Percentiles rank a stretch among this genome's conserved stretches.
Conservation (phyloP, 2,888 invertebrate species). For the Diaphora mendica region DNA sequence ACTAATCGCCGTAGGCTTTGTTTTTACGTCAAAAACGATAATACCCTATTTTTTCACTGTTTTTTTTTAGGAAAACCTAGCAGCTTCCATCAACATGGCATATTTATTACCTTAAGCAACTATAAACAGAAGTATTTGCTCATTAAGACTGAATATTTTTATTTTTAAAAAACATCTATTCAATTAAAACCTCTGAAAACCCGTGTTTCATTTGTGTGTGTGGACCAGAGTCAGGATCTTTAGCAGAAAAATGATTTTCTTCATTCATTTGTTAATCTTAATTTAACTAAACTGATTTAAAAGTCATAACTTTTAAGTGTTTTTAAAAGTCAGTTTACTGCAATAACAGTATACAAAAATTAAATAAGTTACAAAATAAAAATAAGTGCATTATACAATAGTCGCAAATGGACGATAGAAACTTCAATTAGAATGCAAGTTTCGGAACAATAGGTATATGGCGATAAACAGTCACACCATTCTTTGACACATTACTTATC, state of each 20-base stretch:
- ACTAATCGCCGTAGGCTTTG: background rate
- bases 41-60: background rate
- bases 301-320: too few species aligned
- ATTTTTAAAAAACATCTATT: too few species aligned
- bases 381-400: background rate
- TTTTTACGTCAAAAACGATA: background rate
- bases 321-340: too few species aligned
- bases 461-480: background rate
- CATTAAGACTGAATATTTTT: too few species aligned
- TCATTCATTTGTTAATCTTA: too few species aligned
- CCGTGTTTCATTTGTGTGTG: too few species aligned
- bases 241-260: too few species aligned
- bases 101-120: background rate
- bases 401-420: background rate
- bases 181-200: too few species aligned
- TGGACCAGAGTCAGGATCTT: too few species aligned
- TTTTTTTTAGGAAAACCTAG: background rate
- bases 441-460: background rate
- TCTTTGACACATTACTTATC: too few species aligned
- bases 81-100: background rate
- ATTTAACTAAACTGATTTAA: too few species aligned
- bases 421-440: background rate
- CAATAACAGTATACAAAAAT: background rate
- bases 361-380: background rate
- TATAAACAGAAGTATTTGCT: background rate